A percentile compares a stretch with the other conserved stretches of the same genome.
phyloP scores from a whole-genome alignment of 1,140 invertebrate species.

The Ceratoteleas bidentatus region DNA sequence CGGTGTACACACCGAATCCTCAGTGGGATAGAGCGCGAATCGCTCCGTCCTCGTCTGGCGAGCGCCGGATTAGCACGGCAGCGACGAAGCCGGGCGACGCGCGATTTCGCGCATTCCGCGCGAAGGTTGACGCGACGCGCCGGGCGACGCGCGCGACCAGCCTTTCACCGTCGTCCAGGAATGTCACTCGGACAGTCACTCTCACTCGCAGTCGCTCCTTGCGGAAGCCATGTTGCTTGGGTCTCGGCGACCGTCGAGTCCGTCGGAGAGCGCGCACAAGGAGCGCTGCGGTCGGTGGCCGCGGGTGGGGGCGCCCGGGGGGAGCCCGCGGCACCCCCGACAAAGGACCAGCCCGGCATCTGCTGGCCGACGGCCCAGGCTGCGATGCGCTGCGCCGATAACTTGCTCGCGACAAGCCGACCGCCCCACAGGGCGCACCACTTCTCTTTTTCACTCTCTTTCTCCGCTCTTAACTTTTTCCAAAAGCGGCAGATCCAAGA shows the following conservation, averaged over 20 bases:
- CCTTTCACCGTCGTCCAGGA: slow-evolving; percentile 55
- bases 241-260: slow-evolving; percentile 57
- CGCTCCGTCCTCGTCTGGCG: slow-evolving; percentile 14
- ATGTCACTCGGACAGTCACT: slow-evolving; percentile 71
- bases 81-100: slow-evolving; percentile 3
- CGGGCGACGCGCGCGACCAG: slow-evolving; percentile 47
- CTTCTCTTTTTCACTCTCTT: too few relatives aligned
- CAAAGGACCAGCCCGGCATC: too few relatives aligned
- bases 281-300: too few relatives aligned
- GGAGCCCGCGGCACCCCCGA: too few relatives aligned
- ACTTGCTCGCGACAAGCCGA: too few relatives aligned
- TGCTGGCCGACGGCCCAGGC: too few relatives aligned
- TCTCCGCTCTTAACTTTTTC: too few relatives aligned
- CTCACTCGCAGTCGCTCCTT: slow-evolving; percentile 77
- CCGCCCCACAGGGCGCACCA: too few relatives aligned
- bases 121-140: slow-evolving; percentile 8
- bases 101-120: slow-evolving; percentile 14
- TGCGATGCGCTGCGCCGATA: too few relatives aligned
- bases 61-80: slow-evolving; percentile 13
- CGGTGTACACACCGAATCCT: neutral
- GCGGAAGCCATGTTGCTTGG: slow-evolving; percentile 80
- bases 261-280: too few relatives aligned
- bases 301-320: too few relatives aligned
- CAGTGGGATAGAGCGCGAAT: neutral
- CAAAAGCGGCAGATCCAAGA: too few relatives aligned